phyloP scores from a whole-genome alignment of 2,113 vertebrate genomes.

The Alethe diademata region DNA sequence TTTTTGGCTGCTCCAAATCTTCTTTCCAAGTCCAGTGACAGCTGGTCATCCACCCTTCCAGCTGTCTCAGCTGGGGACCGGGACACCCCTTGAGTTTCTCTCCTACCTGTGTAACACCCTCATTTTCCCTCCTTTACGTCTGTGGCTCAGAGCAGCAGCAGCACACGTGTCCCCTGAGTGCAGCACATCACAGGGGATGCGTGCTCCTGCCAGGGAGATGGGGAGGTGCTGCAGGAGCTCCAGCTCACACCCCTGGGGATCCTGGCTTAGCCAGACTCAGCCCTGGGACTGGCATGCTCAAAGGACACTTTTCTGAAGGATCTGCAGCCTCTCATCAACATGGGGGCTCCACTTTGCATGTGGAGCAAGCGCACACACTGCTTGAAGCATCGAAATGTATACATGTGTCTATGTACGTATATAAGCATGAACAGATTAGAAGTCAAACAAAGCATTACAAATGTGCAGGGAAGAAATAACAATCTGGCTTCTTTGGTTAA shows the following conservation, averaged over 20 bases:
- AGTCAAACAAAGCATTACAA: constrained; percentile 30
- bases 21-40: background rate
- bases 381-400: background rate
- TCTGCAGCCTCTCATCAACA: background rate
- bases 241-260: background rate
- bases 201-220: background rate
- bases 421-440: background rate
- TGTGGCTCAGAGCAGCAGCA: background rate
- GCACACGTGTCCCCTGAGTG: accelerated
- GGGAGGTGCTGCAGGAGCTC: accelerated
- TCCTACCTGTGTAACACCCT: background rate
- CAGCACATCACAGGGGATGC: accelerated
- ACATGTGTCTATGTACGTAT: background rate
- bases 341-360: background rate
- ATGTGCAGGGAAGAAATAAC: constrained; percentile 2
- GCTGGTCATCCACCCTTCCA: background rate
- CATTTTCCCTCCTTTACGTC: background rate
- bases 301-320: background rate
- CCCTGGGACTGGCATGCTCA: background rate
- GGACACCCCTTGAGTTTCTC: background rate
- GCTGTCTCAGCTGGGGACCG: accelerated
- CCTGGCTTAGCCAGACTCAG: accelerated
- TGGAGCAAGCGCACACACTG: background rate
- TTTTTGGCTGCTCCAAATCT: background rate
- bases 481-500: background rate